Conservation (phyloP, 2,888 invertebrate species). For the Tetheella fluctuosa region DNA sequence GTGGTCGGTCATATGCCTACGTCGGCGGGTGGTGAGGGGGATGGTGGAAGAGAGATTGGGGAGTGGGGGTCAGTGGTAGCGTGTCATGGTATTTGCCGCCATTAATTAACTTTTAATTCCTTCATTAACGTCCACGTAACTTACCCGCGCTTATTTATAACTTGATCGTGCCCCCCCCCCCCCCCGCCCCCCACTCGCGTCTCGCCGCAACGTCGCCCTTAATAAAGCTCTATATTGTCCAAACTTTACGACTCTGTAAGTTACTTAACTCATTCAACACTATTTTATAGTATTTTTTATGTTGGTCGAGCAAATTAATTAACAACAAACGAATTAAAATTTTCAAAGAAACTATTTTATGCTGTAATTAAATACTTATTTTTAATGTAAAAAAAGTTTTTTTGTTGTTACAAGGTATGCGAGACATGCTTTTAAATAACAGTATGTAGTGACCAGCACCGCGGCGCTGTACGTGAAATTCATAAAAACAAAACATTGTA, state of each 20-base stretch:
- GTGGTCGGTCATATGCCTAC: neutral
- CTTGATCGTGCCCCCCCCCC: neutral
- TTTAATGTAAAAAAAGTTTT: too few relatives aligned
- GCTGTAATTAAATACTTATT: neutral
- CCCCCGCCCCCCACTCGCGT: too few relatives aligned
- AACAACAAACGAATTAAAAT: neutral
- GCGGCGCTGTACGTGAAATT: neutral
- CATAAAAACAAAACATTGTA: neutral
- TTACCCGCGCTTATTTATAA: slow-evolving; percentile 18
- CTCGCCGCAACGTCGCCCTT: neutral
- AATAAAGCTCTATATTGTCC: slow-evolving; percentile 5
- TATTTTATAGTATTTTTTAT: slow-evolving; percentile 2
- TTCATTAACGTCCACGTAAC: slow-evolving; percentile 23
- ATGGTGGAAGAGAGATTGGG: neutral
- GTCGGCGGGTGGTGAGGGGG: slow-evolving; percentile 8
- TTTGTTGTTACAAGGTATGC: neutral
- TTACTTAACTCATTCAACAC: slow-evolving; percentile 5
- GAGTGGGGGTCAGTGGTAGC: slow-evolving; percentile 4
- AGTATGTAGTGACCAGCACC: neutral
- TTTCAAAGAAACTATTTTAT: neutral
- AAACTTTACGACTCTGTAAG: slow-evolving; percentile 5
- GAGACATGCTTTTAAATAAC: neutral
- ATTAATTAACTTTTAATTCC: slow-evolving; percentile 29
- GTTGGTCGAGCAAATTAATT: neutral
- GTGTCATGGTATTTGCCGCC: slow-evolving; percentile 13